Conservation (phyloP, 2,797 vertebrate genomes). For the Gambusia yucatana region DNA sequence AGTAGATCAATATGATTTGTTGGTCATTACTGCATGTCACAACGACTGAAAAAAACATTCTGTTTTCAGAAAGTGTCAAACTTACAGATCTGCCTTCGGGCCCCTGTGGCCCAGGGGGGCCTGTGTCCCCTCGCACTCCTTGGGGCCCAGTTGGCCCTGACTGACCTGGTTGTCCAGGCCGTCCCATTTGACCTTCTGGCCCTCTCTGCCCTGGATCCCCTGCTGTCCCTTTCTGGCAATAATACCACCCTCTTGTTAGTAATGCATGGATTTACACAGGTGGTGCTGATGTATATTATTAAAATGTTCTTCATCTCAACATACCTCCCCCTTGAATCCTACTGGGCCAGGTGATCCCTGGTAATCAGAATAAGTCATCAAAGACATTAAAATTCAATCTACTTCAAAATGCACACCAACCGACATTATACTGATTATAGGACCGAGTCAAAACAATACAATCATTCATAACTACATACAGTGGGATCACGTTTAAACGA, state of each 20-base stretch:
- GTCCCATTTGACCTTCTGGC: slow-evolving; percentile 86
- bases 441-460: background rate
- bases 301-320: slow-evolving; percentile 47
- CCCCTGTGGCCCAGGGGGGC: slow-evolving; percentile 86
- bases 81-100: slow-evolving; percentile 90
- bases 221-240: slow-evolving; percentile 90
- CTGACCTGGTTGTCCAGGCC: slow-evolving; percentile 85
- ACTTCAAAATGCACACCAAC: background rate
- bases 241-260: slow-evolving; percentile 68
- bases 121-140: slow-evolving; percentile 86
- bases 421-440: background rate
- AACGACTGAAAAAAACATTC: background rate
- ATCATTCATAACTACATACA: background rate
- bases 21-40: background rate
- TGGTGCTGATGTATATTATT: background rate
- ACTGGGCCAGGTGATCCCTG: slow-evolving; percentile 86
- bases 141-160: slow-evolving; percentile 84
- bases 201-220: slow-evolving; percentile 89
- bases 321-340: slow-evolving; percentile 91
- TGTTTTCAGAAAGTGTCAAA: slow-evolving; percentile 38
- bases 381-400: background rate
- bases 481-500: background rate
- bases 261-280: slow-evolving; percentile 13
- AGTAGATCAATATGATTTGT: slow-evolving; percentile 10
- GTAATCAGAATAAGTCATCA: slow-evolving; percentile 37